Evolutionary conservation across 2,888 invertebrate genomes (phyloP), one percentile per base, ranked within the genome.

Genomic region (Exephanes ischioxanthus): DNA sequence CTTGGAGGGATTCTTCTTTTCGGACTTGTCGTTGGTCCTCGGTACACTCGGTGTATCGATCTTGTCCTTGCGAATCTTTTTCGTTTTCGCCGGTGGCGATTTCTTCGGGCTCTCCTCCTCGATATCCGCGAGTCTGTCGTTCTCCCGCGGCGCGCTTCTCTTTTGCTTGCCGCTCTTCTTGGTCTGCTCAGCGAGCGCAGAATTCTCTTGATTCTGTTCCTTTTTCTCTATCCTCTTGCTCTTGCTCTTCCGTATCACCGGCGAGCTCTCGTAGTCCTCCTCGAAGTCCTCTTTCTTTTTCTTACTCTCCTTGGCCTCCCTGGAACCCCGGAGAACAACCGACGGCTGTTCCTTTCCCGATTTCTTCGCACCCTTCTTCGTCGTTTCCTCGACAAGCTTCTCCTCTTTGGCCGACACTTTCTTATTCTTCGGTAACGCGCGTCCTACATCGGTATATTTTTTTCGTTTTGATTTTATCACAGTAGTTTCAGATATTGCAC

Each of bases 71-170:
- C 89, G 88, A 87, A 79, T 89, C 76, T 89, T 91, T 88, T 89
- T 95, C 78, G 94, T 94, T 90, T 95, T 95, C 89, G 94, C 94
- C 88, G 94, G 94, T 5, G 89, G 91, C 86, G 94, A n/a, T 73
- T 79, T 87, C 55, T 82, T 87, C 48, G 73, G 83, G 53, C 85
- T 86, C 19, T 86, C 87, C 70, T 88, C 84, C 80, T 86, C 85
- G 14, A 71, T 80, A 67, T 89, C 94, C 93, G 68, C 85, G 11
- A 83, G 37, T 26, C 84, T 83, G 0, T 88, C 86, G 66, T 85
- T 82, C 7, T 88, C 89, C 2, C 86, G 88, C 53, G 90, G 85
- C 45, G 91, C 90, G 19, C 84, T 87, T 77, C 90, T 91, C 68
- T 91, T 93, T 37, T 89, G 86, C 85, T 93, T 92, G 9, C 78